Base-by-base conservation (phyloP, 2,888 invertebrate genomes). In the Drosophila longiperda region DNA sequence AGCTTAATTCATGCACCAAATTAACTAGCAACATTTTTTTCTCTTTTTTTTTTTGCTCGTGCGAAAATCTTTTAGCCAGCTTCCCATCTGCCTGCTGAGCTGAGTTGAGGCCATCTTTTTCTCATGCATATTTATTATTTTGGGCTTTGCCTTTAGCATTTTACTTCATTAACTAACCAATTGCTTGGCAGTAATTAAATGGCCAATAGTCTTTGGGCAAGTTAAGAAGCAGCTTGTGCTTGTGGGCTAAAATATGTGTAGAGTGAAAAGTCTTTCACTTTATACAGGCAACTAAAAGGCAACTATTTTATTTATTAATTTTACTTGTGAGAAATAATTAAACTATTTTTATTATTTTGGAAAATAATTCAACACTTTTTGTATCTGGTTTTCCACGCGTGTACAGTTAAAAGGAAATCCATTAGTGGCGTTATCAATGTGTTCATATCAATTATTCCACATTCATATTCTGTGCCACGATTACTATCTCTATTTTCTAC, bases 1-100 rank as follows among this genome's bases (percentile, higher is more conserved):
- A 76, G 38, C 80, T 64, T 79, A 79, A 79, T 76, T 89, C 89
- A 87, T 89, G 87, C 82, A 84, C 86, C 70, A 85, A 89, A 88
- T 86, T 68, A 82, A 73, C 66, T 82, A 74, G 40, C 53, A 52
- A 59, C 2, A 8, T 36, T 38, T 12, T 38, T 55, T 29, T 4
- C 20, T 9, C 4, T 26, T 0, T 3, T 23, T n/a, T 65, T 50
- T 73, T 62, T 65, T 63, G 73, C 78, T 68, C 78, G 80, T 85
- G 83, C 88, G 90, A 85, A 85, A 88, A 74, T 75, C 63, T 71
- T 80, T 82, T 61, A 57, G 69, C 62, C 78, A 73, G 60, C 64
- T 83, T 88, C 87, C 84, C 84, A 87, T 62, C 54, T 64, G 11
- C n/a, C 26, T 36, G 45, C 65, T 26, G 12, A 26, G 32, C 48